These are phyloP conservation scores for Ceyx margarethae DNA, from an alignment of 2,113 vertebrate genomes.

Conservation along the genomic window DNA sequence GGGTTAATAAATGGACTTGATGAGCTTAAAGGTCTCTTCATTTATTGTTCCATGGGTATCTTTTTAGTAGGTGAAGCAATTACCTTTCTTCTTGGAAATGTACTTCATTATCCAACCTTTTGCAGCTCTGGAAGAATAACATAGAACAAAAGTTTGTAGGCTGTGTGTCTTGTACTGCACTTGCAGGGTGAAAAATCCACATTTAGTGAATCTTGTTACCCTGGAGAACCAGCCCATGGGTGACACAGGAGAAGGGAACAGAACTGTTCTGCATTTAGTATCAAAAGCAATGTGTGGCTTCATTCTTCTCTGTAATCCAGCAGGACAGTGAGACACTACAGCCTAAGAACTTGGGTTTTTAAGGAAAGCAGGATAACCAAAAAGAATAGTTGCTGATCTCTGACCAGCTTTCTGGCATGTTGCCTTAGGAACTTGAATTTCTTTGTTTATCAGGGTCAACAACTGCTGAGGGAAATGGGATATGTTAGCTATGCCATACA, in stretches of 20 bases:
- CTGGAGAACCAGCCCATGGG: background rate
- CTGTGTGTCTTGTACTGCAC: background rate
- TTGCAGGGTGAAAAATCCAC: background rate
- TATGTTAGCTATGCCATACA: conserved; percentile 39
- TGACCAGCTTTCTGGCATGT: background rate
- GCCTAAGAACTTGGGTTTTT: background rate
- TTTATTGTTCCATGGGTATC: background rate
- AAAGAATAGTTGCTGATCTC: conserved; percentile 13
- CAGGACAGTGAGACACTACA: background rate
- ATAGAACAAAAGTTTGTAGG: background rate
- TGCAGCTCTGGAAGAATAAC: no score
- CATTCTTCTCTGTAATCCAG: background rate
- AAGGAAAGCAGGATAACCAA: background rate
- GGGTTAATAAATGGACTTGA: background rate
- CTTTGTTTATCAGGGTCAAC: conserved; percentile 57
- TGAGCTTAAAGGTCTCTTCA: background rate
- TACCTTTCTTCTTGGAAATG: background rate
- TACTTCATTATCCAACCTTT: background rate
- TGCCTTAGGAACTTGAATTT: conserved; percentile 58
- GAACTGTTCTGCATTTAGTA: background rate
- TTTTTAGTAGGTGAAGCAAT: background rate
- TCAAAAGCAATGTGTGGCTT: background rate
- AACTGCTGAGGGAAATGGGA: conserved; percentile 57
- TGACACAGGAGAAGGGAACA: background rate
- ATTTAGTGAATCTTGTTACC: background rate